A percentile compares a stretch with the other conserved stretches of the same genome.
Evolutionary conservation across 1,140 invertebrate species (phyloP).

Genomic region (Hypothenemus hampei): DNA sequence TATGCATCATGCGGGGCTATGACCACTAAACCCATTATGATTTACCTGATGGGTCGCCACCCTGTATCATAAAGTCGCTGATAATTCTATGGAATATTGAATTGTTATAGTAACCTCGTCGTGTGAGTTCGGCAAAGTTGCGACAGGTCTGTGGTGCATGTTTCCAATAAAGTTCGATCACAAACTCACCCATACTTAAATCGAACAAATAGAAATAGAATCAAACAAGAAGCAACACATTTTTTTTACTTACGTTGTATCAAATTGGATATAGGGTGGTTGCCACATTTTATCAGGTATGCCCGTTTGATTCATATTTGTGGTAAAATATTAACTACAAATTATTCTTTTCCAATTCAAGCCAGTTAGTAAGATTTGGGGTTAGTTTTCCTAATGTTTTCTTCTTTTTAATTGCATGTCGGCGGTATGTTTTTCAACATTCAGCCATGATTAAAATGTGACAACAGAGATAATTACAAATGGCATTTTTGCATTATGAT

Average conservation of each 20-base stretch:
- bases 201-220: not conserved
- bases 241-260: constrained; percentile 65
- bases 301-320: constrained; percentile 49
- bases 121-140: constrained; percentile 91
- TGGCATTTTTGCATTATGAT: no score
- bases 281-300: constrained; percentile 84
- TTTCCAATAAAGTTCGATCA: constrained; percentile 95
- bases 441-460: no score
- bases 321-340: no score
- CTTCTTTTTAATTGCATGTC: no score
- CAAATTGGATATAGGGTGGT: constrained; percentile 71
- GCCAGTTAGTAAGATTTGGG: no score
- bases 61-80: constrained; percentile 96
- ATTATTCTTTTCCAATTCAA: no score
- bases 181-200: constrained; percentile 88
- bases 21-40: not conserved
- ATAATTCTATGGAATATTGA: constrained; percentile 97
- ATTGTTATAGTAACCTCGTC: constrained; percentile 93
- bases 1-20: not conserved
- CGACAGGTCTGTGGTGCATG: constrained; percentile 92
- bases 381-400: no score
- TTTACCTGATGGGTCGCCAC: constrained; percentile 82
- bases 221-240: not conserved
- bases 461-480: no score
- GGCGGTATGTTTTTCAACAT: no score